Conservation (phyloP, 1,140 invertebrate species). For the Papilio polyxenes region DNA sequence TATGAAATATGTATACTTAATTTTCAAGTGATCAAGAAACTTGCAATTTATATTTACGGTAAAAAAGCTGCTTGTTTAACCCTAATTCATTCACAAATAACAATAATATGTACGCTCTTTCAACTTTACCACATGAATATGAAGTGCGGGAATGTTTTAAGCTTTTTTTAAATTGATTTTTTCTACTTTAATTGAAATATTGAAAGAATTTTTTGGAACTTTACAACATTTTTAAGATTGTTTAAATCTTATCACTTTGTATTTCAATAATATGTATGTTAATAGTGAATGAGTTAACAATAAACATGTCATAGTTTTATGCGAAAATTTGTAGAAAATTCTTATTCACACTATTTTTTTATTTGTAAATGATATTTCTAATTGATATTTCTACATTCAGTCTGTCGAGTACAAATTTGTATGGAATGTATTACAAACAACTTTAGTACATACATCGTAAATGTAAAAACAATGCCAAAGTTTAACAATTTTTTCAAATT, state of each 20-base stretch:
- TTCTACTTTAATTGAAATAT: neutral
- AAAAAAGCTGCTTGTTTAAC: neutral
- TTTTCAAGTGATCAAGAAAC: neutral
- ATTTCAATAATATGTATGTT: neutral
- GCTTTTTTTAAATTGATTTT: neutral
- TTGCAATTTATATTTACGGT: neutral
- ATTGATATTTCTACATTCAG: conserved; percentile 56
- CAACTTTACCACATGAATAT: neutral
- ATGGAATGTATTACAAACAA: conserved; percentile 54
- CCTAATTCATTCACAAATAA: conserved; percentile 18
- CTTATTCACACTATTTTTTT: conserved; percentile 39
- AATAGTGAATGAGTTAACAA: conserved; percentile 30
- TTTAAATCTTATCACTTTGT: neutral
- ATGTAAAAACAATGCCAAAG: conserved; percentile 15
- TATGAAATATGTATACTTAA: neutral
- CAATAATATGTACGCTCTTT: neutral
- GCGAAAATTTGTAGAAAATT: conserved; percentile 41
- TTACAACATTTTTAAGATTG: neutral
- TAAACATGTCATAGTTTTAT: conserved; percentile 8
- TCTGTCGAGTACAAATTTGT: conserved; percentile 48
- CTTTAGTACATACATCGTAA: conserved; percentile 29
- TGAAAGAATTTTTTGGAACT: neutral
- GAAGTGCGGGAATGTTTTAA: neutral
- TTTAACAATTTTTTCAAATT: conserved; percentile 10
- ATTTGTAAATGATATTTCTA: conserved; percentile 54